Base-by-base conservation (phyloP, 2,888 invertebrate genomes). In the Magallana nippona region DNA sequence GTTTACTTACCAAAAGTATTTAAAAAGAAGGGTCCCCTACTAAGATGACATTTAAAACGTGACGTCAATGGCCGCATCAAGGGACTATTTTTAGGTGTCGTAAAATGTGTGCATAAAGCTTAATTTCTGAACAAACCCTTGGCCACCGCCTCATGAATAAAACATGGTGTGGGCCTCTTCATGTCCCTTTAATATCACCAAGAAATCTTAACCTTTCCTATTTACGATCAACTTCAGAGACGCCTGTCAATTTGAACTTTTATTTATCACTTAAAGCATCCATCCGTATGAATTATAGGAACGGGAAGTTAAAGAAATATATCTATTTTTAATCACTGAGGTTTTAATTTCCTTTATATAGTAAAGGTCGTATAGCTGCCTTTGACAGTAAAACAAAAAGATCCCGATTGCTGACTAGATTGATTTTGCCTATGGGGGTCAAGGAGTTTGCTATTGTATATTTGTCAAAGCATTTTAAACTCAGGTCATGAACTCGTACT, bases 1-100 rank as follows among this genome's bases (percentile, higher is more conserved):
- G 71, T 71, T 71, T 71, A 32, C 71, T 27, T 32, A 71, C 71
- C 71, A 71, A 71, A 71, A 27, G 71, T 71, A 71, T 71, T 71
- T 71, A 71, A 22, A 13, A 13, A 27, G 32, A 71, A 13, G 11
- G 22, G 71, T 71, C 71, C 71, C 71, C 71, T 71, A 71, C 71
- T 22, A 71, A 71, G 71, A 71, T 71, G 71, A 22, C 27, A 71
- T 71, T 71, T 22, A 71, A 71, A 71, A 32, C 8, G 71, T 71
- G 71, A 71, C 71, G 71, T 71, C 71, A 71, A 71, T 71, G 27
- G 27, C 22, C 15, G 71, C 71, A 22, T 11, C 71, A 27, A 3
- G 27, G 11, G 13, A 71, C 71, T 71, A 71, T 71, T 71, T 71
- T 71, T 71, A 22, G 71, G 15, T 71, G 32, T 63, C 63, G 22